These are phyloP conservation scores for Drosophila nebulosa DNA, from an alignment of 1,140 invertebrate species.

Conservation along the genomic window DNA sequence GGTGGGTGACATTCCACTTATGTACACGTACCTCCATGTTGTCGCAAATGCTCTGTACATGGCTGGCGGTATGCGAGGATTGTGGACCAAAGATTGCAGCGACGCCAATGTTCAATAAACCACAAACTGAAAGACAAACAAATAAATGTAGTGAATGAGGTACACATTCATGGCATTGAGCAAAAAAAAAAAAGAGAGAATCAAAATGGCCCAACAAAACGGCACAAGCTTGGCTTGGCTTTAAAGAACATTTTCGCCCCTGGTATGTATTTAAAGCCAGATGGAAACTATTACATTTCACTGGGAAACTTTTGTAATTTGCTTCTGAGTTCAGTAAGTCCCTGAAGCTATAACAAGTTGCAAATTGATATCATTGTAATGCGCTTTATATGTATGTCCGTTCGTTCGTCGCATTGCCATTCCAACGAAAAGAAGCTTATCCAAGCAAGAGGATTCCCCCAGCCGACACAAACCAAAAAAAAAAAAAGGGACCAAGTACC, in stretches of 20 bases:
- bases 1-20: neutral
- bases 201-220: no score
- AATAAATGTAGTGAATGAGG: conserved; percentile 7
- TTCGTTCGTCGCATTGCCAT: conserved; percentile 17
- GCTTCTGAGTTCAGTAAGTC: conserved; percentile 27
- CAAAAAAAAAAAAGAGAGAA: no score
- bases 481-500: conserved; percentile 39
- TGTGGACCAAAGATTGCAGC: conserved; percentile 97
- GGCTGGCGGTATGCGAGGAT: conserved; percentile 92
- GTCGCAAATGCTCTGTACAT: conserved; percentile 97
- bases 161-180: neutral
- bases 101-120: conserved; percentile 91
- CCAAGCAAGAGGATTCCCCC: conserved; percentile 16
- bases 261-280: neutral
- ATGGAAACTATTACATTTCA: neutral
- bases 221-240: no score
- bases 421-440: conserved; percentile 42
- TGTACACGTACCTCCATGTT: conserved; percentile 88
- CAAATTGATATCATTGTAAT: conserved; percentile 65
- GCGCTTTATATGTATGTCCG: conserved; percentile 31
- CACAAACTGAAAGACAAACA: conserved; percentile 88
- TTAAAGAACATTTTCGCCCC: neutral
- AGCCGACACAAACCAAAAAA: no score
- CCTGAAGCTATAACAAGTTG: conserved; percentile 34
- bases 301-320: neutral